Conservation (phyloP, 2,113 vertebrate species). For the Calonectris borealis region DNA sequence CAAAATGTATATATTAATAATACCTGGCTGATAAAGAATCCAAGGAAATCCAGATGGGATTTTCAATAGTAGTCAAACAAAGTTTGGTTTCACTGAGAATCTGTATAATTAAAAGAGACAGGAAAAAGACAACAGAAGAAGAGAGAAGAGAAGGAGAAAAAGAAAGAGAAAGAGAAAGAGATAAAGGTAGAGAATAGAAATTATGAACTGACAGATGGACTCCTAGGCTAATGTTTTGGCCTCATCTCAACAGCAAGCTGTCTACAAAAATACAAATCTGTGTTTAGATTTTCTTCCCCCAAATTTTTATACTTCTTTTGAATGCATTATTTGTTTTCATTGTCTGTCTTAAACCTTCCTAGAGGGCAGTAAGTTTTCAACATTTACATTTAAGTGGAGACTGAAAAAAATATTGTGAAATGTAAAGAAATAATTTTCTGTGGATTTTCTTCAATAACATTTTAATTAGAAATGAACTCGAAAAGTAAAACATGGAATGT, state of each 20-base stretch:
- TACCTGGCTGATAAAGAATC: neutral
- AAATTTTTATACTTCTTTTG: neutral
- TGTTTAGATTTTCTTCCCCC: neutral
- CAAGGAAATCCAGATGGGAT: neutral
- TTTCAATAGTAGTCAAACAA: neutral
- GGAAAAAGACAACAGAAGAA: neutral
- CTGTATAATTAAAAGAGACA: neutral
- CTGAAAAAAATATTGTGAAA: neutral
- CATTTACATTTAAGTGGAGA: neutral
- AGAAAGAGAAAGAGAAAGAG: too few relatives aligned
- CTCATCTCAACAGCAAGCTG: neutral
- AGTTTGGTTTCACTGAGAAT: neutral
- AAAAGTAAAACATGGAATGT: neutral
- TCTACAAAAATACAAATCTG: neutral
- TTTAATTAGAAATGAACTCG: neutral
- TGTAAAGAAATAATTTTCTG: neutral
- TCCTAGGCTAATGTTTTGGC: neutral
- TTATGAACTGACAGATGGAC: neutral
- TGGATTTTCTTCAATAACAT: neutral
- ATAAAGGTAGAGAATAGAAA: neutral
- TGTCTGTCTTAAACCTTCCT: neutral
- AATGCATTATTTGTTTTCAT: neutral
- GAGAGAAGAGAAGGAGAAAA: neutral
- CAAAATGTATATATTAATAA: neutral
- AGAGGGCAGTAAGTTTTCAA: neutral